Evolutionary conservation across 2,888 invertebrate species (phyloP).

Genomic region (Cheilosia variabilis): DNA sequence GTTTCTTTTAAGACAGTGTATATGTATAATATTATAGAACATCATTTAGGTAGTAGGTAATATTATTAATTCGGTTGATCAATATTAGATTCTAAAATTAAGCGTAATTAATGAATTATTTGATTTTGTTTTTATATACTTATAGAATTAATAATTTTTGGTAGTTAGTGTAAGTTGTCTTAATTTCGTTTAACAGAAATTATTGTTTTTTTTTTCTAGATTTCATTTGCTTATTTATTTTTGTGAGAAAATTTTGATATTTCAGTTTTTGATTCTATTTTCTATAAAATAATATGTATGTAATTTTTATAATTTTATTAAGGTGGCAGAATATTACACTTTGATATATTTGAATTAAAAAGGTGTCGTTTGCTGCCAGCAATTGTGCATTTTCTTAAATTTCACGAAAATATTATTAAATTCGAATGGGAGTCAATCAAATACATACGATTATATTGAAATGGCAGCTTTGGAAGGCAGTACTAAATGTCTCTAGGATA

Average conservation of each 20-base stretch:
- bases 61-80: conserved; percentile 65
- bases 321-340: conserved; percentile 49
- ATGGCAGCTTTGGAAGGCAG: conserved; percentile 44
- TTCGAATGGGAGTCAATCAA: too few species aligned
- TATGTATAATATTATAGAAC: conserved; percentile 15
- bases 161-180: conserved; percentile 57
- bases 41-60: conserved; percentile 33
- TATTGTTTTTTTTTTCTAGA: conserved; percentile 5
- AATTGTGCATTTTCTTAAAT: conserved; percentile 27
- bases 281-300: conserved; percentile 35
- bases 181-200: conserved; percentile 27
- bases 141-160: conserved; percentile 67
- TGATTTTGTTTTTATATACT: conserved; percentile 14
- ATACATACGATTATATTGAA: neutral
- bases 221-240: conserved; percentile 17
- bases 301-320: conserved; percentile 22
- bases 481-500: neutral
- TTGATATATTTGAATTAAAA: conserved; percentile 30
- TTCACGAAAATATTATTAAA: neutral
- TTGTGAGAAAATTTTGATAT: conserved; percentile 70
- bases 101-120: conserved; percentile 67
- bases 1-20: conserved; percentile 15
- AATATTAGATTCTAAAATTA: conserved; percentile 68
- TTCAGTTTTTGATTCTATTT: conserved; percentile 64
- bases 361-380: conserved; percentile 22